phyloP scores from a whole-genome alignment of 2,888 invertebrate species.

The Caenorhabditis parvicauda region DNA sequence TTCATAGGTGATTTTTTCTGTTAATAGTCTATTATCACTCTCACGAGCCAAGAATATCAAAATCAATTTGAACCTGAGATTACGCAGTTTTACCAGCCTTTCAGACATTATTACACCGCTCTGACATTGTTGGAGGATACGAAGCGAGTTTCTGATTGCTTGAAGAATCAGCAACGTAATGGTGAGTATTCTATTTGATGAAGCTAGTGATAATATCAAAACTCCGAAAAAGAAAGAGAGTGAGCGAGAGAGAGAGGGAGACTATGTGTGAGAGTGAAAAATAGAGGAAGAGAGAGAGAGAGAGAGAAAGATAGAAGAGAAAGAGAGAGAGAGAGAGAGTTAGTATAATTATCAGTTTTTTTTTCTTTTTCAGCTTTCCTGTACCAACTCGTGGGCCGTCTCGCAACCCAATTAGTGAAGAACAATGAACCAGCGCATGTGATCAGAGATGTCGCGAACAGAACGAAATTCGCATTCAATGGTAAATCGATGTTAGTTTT shows the following conservation, averaged over 20 bases:
- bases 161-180: slow-evolving; percentile 29
- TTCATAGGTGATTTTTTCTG: too few relatives aligned
- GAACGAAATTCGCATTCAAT: slow-evolving; percentile 33
- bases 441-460: slow-evolving; percentile 37
- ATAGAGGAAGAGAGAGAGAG: too few relatives aligned
- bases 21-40: too few relatives aligned
- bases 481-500: slow-evolving; percentile 10
- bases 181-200: slow-evolving; percentile 11
- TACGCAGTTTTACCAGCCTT: not conserved
- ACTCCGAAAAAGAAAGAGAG: too few relatives aligned
- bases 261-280: too few relatives aligned
- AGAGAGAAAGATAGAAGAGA: too few relatives aligned
- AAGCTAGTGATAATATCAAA: too few relatives aligned
- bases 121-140: slow-evolving; percentile 34
- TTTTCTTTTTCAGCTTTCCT: slow-evolving; percentile 23
- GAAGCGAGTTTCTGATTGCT: slow-evolving; percentile 26
- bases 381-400: slow-evolving; percentile 23
- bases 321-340: too few relatives aligned
- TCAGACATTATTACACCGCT: slow-evolving; percentile 43
- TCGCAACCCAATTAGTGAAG: slow-evolving; percentile 34
- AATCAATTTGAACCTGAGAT: not conserved
- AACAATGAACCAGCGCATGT: slow-evolving; percentile 19
- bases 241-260: too few relatives aligned
- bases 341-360: not conserved
- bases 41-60: too few relatives aligned